phyloP scores from a whole-genome alignment of 1,140 invertebrate species.

The Euwallacea fornicatus region DNA sequence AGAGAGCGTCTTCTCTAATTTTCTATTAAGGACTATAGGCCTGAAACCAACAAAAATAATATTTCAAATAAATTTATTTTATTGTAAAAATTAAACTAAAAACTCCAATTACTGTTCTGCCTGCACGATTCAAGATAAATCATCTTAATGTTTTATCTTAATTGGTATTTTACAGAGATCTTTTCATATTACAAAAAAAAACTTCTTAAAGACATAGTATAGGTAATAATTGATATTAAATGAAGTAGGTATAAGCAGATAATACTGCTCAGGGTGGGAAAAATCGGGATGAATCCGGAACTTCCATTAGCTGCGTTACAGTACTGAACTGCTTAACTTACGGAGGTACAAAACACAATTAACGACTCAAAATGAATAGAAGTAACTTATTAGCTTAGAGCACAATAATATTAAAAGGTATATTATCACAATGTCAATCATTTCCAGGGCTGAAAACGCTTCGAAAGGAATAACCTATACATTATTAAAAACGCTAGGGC shows the following conservation, averaged over 20 bases:
- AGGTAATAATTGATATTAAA: background rate
- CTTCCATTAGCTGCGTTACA: too few species aligned
- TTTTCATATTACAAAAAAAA: slow-evolving; percentile 1
- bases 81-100: slow-evolving; percentile 10
- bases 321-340: too few species aligned
- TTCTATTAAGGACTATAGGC: too few species aligned
- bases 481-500: background rate
- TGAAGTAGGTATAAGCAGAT: background rate
- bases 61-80: slow-evolving; percentile 8
- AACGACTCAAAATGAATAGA: too few species aligned
- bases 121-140: background rate
- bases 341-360: too few species aligned
- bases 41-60: background rate
- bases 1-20: too few species aligned
- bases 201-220: background rate
- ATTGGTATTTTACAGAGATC: slow-evolving; percentile 3
- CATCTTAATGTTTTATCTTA: background rate
- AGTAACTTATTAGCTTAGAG: too few species aligned
- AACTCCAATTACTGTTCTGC: background rate
- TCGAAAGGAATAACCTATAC: background rate
- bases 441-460: too few species aligned
- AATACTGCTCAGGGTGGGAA: background rate
- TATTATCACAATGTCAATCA: too few species aligned
- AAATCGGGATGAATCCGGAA: background rate
- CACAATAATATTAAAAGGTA: too few species aligned